Conservation (phyloP, 1,140 invertebrate genomes). For the Rhyacophila brunnea region DNA sequence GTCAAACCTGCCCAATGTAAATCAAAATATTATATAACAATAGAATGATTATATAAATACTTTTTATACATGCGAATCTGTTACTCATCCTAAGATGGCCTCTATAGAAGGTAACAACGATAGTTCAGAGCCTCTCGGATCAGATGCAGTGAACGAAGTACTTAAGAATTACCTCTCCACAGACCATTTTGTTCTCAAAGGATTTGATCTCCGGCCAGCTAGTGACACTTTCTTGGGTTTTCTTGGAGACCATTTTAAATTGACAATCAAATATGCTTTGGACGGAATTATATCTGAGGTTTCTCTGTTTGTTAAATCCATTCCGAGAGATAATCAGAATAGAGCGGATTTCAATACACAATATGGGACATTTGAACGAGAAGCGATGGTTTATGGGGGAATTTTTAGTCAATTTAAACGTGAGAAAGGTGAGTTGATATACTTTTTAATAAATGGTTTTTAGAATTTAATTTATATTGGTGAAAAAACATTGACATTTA, state of each 20-base stretch:
- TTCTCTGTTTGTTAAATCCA: constrained; percentile 43
- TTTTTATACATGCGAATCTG: no score
- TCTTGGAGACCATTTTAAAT: constrained; percentile 16
- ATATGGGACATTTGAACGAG: constrained; percentile 44
- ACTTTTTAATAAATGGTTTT: background rate
- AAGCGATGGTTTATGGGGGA: constrained; percentile 39
- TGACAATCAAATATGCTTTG: constrained; percentile 5
- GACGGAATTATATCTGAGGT: constrained; percentile 9
- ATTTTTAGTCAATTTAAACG: constrained; percentile 38
- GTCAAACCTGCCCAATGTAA: no score
- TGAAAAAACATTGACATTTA: no score
- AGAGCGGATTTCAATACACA: constrained; percentile 40
- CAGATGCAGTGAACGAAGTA: constrained; percentile 1
- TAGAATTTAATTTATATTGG: background rate
- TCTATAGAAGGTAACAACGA: background rate
- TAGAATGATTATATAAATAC: no score
- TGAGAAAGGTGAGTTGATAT: constrained; percentile 26
- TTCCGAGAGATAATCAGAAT: constrained; percentile 39
- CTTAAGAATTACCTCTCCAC: constrained; percentile 5
- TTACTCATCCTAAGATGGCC: no score
- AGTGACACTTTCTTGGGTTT: constrained; percentile 17
- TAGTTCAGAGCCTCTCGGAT: background rate
- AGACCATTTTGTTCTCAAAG: constrained; percentile 8
- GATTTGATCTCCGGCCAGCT: constrained; percentile 1
- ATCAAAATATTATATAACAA: no score